Evolutionary conservation across 2,797 vertebrate species (phyloP), one percentile per base, ranked within the genome.

Genomic region (Galagoides demidoff): DNA sequence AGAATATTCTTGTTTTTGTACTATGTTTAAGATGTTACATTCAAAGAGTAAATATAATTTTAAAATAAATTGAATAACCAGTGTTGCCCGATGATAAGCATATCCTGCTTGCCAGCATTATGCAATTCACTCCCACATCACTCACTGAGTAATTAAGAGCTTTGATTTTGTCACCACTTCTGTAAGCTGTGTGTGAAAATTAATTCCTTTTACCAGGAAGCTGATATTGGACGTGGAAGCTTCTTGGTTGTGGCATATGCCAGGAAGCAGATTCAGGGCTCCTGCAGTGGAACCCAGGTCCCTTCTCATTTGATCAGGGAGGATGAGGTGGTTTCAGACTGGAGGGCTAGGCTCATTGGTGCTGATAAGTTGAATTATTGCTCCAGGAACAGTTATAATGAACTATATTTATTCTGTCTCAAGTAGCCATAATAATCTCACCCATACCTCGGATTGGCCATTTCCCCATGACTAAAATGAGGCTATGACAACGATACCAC

Each of bases 131-230:
- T 29, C 66, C 43, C 27, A 37, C 1, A 19, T 2, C 20, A 11
- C n/a, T 88, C 43, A 70, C 2, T 88, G 91, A 89, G 85, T 96
- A 89, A 95, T 95, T 83, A 86, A 64, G 17, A 83, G 3, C 34
- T 79, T 76, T 84, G 83, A 92, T 92, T 88, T 92, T 91, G 37
- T 94, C 79, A 91, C 16, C 57, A 55, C 7, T 45, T 92, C 25
- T 5, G 4, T 8, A 70, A 39, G 20, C 8, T 49, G 5, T 39
- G 9, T 37, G 4, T 20, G 34, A 66, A 91, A 92, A 88, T 92
- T 61, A 95, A 92, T 84, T 85, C 23, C 11, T 39, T 79, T 77
- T 70, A 34, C 57, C n/a, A 77, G 63, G 11, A 81, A 88, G 10
- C 14, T 88, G 34, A 84, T 52, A 16, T 3, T n/a, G 34, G 52